Base-by-base conservation (phyloP, 2,113 vertebrate genomes). In the Acinonyx jubatus region DNA sequence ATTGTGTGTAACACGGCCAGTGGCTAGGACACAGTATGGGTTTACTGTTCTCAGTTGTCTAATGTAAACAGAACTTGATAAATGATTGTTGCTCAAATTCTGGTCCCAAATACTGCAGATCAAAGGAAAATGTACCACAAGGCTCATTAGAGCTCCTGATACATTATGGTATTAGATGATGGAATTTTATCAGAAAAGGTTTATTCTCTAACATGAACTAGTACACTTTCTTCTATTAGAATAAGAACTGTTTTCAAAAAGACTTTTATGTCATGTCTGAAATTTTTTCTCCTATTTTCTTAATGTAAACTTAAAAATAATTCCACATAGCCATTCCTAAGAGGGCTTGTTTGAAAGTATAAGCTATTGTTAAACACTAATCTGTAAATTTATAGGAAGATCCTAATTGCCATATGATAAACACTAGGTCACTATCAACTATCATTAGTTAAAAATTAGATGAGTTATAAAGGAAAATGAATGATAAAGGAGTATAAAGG, bases 1-100 rank as follows among this genome's bases (percentile, higher is more conserved):
- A 85, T 89, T 86, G 96, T 69, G 27, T 97, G 76, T 94, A 92
- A 97, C 78, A 57, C 76, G 27, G 55, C 83, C 95, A 86, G 66
- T 45, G 66, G 1, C 80, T 94, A 97, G 76, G 93, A 97, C 88
- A 91, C 91, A 94, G 91, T 79, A 33, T 97, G 52, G 69, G 91
- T 97, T 98, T 96, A 79, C 96, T 97, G 25, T 93, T 96, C 97
- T 97, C 90, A 96, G 82, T 29, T 48, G 63, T 55, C 90, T 85
- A 45, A 8, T 96, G 55, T 98, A 98, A 98, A 98, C 71, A 94
- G 41, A 97, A 92, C 82, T 94, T 87, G 74, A 98, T 98, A 97
- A 97, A 88, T 98, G 94, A 71, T 96, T 4, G 33, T 78, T 8
- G 69, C 74, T 79, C 38, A 89, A 95, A 90, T 92, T 95, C 83